Conservation (phyloP, 2,113 vertebrate genomes). For the Calypte anna region DNA sequence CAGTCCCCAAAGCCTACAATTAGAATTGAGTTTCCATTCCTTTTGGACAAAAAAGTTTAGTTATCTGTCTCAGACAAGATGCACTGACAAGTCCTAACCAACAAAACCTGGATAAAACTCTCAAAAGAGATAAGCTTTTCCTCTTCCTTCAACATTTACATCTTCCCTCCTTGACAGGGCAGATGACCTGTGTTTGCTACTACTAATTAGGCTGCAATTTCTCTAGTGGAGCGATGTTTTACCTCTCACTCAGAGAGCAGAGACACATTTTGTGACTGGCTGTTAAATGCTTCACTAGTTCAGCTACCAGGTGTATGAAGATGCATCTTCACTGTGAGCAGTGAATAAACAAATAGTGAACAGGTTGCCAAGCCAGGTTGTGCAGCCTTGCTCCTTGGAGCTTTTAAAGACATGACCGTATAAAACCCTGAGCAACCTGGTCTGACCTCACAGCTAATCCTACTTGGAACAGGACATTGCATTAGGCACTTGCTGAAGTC, state of each 20-base stretch:
- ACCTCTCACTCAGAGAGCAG: background rate
- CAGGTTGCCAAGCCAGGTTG: background rate
- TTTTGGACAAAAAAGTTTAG: background rate
- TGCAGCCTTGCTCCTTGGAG: background rate
- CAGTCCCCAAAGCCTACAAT: background rate
- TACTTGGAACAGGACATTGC: background rate
- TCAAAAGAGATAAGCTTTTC: background rate
- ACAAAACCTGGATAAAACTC: background rate
- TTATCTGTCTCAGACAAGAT: background rate
- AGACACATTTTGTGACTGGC: background rate
- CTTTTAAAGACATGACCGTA: slow-evolving; percentile 10
- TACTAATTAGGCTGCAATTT: background rate
- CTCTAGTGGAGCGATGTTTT: background rate
- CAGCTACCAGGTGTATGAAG: background rate
- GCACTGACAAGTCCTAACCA: background rate
- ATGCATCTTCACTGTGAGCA: background rate
- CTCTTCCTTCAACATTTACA: background rate
- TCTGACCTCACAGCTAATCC: slow-evolving; percentile 26
- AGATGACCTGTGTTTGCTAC: background rate
- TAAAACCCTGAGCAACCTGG: slow-evolving; percentile 12
- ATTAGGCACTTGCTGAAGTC: background rate
- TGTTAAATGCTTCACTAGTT: background rate
- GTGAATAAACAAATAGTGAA: background rate
- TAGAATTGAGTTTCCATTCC: background rate
- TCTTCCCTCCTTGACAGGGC: background rate